Percentiles rank a stretch among this genome's conserved stretches.
Conservation (phyloP, 2,888 invertebrate genomes). For the Drosophila sordidapex region DNA sequence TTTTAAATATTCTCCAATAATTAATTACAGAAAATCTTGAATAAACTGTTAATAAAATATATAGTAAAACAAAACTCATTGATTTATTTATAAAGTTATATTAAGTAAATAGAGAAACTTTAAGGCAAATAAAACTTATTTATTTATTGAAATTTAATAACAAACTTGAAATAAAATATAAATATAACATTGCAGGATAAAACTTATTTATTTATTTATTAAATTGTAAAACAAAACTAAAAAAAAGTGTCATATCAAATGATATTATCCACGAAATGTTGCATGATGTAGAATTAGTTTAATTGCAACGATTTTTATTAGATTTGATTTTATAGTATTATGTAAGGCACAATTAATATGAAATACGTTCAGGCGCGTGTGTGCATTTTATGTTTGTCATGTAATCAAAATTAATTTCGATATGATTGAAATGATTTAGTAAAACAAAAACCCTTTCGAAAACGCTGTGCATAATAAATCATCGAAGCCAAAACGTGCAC, state of each 20-base stretch:
- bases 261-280: not conserved
- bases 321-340: not conserved
- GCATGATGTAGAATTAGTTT: not conserved
- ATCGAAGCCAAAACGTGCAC: conserved; percentile 67
- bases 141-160: too few species aligned
- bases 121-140: not conserved
- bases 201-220: too few species aligned
- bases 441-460: conserved; percentile 59
- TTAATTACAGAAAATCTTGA: not conserved
- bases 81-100: not conserved
- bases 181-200: too few species aligned
- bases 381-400: conserved; percentile 41
- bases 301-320: not conserved
- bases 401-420: conserved; percentile 72
- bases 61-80: not conserved
- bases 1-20: not conserved
- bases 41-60: not conserved
- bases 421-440: conserved; percentile 73
- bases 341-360: not conserved
- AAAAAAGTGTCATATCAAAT: not conserved
- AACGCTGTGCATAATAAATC: conserved; percentile 69
- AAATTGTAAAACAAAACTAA: not conserved
- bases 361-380: not conserved
- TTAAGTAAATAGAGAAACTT: not conserved
- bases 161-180: not conserved